Percentiles rank a stretch among this genome's conserved stretches.
phyloP scores from a whole-genome alignment of 2,797 vertebrate genomes.

The Cirrhinus molitorella region DNA sequence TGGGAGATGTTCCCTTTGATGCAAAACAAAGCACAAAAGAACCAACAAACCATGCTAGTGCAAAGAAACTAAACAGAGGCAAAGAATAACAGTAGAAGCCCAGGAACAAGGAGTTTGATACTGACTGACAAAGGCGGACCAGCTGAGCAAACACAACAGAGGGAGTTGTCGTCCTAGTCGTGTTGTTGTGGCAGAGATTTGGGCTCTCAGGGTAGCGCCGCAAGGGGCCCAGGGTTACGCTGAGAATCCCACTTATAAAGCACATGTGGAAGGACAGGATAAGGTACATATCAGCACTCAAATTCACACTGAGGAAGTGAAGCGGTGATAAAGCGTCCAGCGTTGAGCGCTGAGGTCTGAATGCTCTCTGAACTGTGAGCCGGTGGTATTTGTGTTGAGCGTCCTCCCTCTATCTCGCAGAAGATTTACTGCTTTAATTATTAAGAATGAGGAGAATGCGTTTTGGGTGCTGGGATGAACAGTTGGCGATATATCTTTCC shows the following conservation, averaged over 20 bases:
- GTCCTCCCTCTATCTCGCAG: slow-evolving; percentile 25
- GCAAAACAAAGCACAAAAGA: slow-evolving; percentile 71
- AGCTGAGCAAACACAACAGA: slow-evolving; percentile 80
- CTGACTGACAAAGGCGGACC: slow-evolving; percentile 71
- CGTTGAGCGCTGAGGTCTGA: slow-evolving; percentile 14
- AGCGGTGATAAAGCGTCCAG: slow-evolving; percentile 24
- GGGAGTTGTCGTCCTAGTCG: slow-evolving; percentile 73
- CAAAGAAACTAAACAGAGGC: slow-evolving; percentile 75
- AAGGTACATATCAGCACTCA: slow-evolving; percentile 60
- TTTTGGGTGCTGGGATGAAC: slow-evolving; percentile 9
- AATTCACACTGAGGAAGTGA: slow-evolving; percentile 26
- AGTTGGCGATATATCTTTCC: slow-evolving; percentile 25
- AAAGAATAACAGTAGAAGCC: slow-evolving; percentile 72
- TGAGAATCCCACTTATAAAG: slow-evolving; percentile 72
- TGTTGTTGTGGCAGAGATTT: slow-evolving; percentile 74
- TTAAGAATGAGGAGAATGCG: slow-evolving; percentile 45
- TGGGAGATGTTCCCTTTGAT: slow-evolving; percentile 59
- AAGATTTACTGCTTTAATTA: slow-evolving; percentile 61
- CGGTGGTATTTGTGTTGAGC: background rate
- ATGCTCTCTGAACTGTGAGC: slow-evolving; percentile 45
- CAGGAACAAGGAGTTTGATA: slow-evolving; percentile 68
- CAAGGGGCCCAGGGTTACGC: slow-evolving; percentile 70
- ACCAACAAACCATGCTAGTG: slow-evolving; percentile 68
- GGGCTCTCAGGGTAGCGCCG: slow-evolving; percentile 68
- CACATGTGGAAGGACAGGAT: slow-evolving; percentile 70